Evolutionary conservation across 2,888 invertebrate species (phyloP).

Genomic region (Drosophila rellima): DNA sequence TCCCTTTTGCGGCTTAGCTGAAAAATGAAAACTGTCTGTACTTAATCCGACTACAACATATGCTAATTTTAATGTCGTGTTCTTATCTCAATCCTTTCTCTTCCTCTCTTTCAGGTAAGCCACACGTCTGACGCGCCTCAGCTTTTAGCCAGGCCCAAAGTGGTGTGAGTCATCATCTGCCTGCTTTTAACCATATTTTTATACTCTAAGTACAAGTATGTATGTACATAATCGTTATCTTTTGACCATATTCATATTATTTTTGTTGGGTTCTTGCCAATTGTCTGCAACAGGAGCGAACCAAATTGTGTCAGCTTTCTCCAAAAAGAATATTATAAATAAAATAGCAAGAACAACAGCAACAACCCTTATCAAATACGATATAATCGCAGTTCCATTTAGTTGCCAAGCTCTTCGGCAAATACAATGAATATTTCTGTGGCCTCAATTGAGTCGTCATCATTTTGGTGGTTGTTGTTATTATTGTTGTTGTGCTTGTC

Average conservation of each 20-base stretch:
- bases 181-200: background rate
- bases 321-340: slow-evolving; percentile 7
- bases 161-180: slow-evolving; percentile 30
- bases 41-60: slow-evolving; percentile 7
- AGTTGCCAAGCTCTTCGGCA: slow-evolving; percentile 42
- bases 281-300: slow-evolving; percentile 16
- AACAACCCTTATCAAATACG: slow-evolving; percentile 55
- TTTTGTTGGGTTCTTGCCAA: slow-evolving; percentile 7
- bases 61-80: slow-evolving; percentile 44
- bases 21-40: slow-evolving; percentile 8
- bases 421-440: slow-evolving; percentile 30
- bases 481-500: slow-evolving; percentile 24
- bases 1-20: slow-evolving; percentile 9
- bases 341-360: slow-evolving; percentile 10
- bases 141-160: slow-evolving; percentile 6
- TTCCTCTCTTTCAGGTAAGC: slow-evolving; percentile 64
- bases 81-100: slow-evolving; percentile 13
- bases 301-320: slow-evolving; percentile 44
- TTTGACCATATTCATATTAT: slow-evolving; percentile 13
- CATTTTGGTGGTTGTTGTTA: slow-evolving; percentile 27
- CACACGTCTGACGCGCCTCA: slow-evolving; percentile 7
- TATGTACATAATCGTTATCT: slow-evolving; percentile 24
- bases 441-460: slow-evolving; percentile 67
- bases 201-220: slow-evolving; percentile 2
- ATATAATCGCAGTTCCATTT: slow-evolving; percentile 50